Base-by-base conservation (phyloP, 2,888 invertebrate genomes). In the Epinotia demarniana region DNA sequence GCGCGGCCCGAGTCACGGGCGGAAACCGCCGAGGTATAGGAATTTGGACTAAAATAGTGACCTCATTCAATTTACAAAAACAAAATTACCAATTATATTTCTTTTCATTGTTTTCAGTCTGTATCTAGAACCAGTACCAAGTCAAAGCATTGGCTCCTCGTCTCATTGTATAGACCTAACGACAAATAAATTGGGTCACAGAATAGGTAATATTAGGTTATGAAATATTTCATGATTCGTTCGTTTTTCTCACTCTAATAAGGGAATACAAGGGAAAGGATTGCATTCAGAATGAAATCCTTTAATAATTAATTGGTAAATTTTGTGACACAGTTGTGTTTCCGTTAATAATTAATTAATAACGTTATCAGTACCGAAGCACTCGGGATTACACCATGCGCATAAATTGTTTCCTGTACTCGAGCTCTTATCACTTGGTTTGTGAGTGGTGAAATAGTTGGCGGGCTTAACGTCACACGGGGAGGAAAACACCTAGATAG, bases 1-100 rank as follows among this genome's bases (percentile, higher is more conserved):
- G 64, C 63, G 79, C 79, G 72, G 75, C 70, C 67, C 75, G 75
- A 75, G 75, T 75, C 72, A 75, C 72, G 67, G 67, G 74, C 74
- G 74, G 66, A 60, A 71, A 64, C 53, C 39, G 49, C n/a, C 62
- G 62, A 27, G 19, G 13, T 19, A 23, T 23, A 27, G 43, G 2
- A 43, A 27, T 39, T 67, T 12, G 39, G 53, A 18, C 55, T 13
- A 23, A 23, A 49, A 55, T 55, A 0, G 2, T 12, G n/a, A 55
- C 39, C 39, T 39, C 33, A 67, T 9, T 4, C 12, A 49, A 49
- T 18, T 8, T 11, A 8, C 39, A 39, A 55, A 9, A 55, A 19
- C n/a, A 4, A 57, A n/a, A 8, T 19, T 12, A 11, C 19, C 9
- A 57, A 19, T 11, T 8, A 19, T 8, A 9, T 57, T 57, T 19